Conservation (phyloP, 2,888 invertebrate genomes). For the Sinotaia quadrata region DNA sequence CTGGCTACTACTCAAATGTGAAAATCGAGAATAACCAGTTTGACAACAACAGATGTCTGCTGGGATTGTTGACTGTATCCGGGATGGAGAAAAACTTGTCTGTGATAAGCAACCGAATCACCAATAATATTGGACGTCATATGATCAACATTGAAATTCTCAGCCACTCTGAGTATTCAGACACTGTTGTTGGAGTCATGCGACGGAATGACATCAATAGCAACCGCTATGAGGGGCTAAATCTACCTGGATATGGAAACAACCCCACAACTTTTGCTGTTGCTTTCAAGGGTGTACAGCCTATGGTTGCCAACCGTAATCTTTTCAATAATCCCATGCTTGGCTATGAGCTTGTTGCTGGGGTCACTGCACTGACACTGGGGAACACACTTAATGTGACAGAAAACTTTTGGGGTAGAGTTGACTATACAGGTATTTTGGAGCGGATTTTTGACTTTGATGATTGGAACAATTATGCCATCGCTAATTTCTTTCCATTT, state of each 20-base stretch:
- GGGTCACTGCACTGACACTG: constrained; percentile 85
- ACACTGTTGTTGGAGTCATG: constrained; percentile 82
- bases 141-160: constrained; percentile 90
- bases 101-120: constrained; percentile 85
- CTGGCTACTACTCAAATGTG: constrained; percentile 92
- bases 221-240: constrained; percentile 46
- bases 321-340: constrained; percentile 79
- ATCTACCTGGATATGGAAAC: constrained; percentile 41
- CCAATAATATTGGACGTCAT: constrained; percentile 84
- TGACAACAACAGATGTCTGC: constrained; percentile 84
- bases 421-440: constrained; percentile 82
- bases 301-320: constrained; percentile 91
- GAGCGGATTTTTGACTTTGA: constrained; percentile 96
- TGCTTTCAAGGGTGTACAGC: constrained; percentile 94
- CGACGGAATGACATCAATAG: constrained; percentile 54
- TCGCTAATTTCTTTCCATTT: constrained; percentile 91
- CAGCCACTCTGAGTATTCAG: constrained; percentile 87
- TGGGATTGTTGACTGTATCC: constrained; percentile 72
- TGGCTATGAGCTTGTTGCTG: constrained; percentile 92
- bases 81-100: constrained; percentile 98
- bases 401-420: constrained; percentile 97
- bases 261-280: constrained; percentile 80
- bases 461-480: constrained; percentile 98
- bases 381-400: constrained; percentile 89
- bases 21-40: constrained; percentile 90